Percentiles rank a stretch among this genome's conserved stretches.
These are phyloP conservation scores for Agraylea sexmaculata DNA, from an alignment of 1,140 invertebrate species.

Conservation along the genomic window DNA sequence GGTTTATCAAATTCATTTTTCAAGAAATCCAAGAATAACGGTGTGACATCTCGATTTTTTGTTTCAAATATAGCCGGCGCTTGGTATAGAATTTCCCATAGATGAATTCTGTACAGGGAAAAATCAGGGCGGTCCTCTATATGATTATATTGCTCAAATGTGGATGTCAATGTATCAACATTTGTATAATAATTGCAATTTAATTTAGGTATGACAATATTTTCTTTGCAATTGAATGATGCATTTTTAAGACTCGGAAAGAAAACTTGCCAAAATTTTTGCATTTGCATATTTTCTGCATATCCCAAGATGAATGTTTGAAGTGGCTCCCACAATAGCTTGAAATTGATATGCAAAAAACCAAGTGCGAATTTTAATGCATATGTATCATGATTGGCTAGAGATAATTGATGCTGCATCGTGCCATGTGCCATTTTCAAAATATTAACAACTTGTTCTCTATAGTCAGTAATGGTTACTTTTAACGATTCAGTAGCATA, in stretches of 20 bases:
- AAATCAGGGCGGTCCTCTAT: conserved; percentile 51
- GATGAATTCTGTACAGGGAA: conserved; percentile 60
- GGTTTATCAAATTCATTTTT: conserved; percentile 45
- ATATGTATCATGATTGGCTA: too few species aligned
- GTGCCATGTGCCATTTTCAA: conserved; percentile 56
- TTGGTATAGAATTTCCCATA: conserved; percentile 66
- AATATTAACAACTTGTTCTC: conserved; percentile 60
- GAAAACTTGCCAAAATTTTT: conserved; percentile 71
- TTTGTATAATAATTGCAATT: conserved; percentile 27
- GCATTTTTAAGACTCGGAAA: conserved; percentile 44
- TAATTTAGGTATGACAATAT: conserved; percentile 28
- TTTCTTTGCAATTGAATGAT: conserved; percentile 28
- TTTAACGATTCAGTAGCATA: conserved; percentile 55
- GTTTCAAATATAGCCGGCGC: conserved; percentile 64
- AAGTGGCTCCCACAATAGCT: conserved; percentile 77
- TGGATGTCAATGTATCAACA: conserved; percentile 24
- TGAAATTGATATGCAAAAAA: conserved; percentile 75
- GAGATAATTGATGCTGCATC: conserved; percentile 42
- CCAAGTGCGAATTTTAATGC: conserved; percentile 70
- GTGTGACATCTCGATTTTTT: conserved; percentile 65
- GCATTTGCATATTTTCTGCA: conserved; percentile 48
- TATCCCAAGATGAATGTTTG: conserved; percentile 60
- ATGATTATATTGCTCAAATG: conserved; percentile 31
- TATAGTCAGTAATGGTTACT: conserved; percentile 59
- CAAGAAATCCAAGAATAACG: conserved; percentile 69